Percentiles rank a stretch among this genome's conserved stretches.
phyloP scores from a whole-genome alignment of 2,888 invertebrate genomes.

The Drosophila birchii region DNA sequence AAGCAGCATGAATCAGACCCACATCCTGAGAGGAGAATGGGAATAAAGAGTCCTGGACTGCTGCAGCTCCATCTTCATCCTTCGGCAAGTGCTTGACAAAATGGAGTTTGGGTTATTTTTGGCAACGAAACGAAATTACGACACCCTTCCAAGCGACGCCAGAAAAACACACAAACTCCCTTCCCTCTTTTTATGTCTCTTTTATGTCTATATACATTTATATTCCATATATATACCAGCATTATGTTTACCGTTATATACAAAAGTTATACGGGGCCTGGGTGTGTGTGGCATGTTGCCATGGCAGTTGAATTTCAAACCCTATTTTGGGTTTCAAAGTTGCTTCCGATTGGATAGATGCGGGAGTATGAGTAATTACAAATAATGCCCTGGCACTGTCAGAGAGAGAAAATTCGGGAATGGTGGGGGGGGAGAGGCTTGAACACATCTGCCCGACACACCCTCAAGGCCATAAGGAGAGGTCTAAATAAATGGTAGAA shows the following conservation, averaged over 20 bases:
- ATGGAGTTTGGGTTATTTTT: slow-evolving; percentile 77
- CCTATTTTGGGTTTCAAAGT: slow-evolving; percentile 82
- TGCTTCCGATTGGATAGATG: slow-evolving; percentile 82
- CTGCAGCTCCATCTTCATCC: slow-evolving; percentile 17
- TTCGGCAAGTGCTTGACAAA: slow-evolving; percentile 54
- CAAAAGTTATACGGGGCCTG: slow-evolving; percentile 17
- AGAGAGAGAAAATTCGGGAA: slow-evolving; percentile 8
- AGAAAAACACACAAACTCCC: slow-evolving; percentile 36
- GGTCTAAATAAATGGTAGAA: slow-evolving; percentile 31
- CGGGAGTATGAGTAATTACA: slow-evolving; percentile 82
- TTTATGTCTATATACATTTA: slow-evolving; percentile 22
- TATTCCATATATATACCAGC: slow-evolving; percentile 6
- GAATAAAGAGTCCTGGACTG: slow-evolving; percentile 10
- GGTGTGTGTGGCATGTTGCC: slow-evolving; percentile 55
- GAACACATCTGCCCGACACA: slow-evolving; percentile 74
- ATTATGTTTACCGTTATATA: slow-evolving; percentile 49
- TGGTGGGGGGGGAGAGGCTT: slow-evolving; percentile 29
- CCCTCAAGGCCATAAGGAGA: slow-evolving; percentile 53
- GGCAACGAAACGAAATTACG: slow-evolving; percentile 81
- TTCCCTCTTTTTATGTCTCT: slow-evolving; percentile 17
- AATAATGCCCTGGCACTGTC: slow-evolving; percentile 62
- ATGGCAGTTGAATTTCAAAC: slow-evolving; percentile 72
- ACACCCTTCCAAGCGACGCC: slow-evolving; percentile 69
- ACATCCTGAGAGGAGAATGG: slow-evolving; percentile 29
- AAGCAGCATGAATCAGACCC: slow-evolving; percentile 37